phyloP scores from a whole-genome alignment of 2,797 vertebrate species.

The Sebastes itinus region DNA sequence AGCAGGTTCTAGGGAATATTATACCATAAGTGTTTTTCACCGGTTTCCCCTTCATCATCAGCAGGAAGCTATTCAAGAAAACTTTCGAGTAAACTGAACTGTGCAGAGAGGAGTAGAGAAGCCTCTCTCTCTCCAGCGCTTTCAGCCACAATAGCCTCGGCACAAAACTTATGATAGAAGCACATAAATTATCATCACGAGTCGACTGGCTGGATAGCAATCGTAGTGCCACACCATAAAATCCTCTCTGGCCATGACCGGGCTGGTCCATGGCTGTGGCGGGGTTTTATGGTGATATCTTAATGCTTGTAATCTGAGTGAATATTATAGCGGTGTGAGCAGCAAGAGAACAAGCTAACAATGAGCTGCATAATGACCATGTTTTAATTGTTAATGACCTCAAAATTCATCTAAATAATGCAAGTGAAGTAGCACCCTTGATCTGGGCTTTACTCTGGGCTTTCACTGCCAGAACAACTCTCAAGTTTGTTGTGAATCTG shows the following conservation, averaged over 20 bases:
- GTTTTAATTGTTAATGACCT: conserved; percentile 1
- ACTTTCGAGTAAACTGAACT: conserved; percentile 1
- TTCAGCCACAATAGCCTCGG: conserved; percentile 12
- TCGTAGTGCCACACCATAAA: neutral
- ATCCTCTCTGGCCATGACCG: neutral
- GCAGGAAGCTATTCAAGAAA: conserved; percentile 12
- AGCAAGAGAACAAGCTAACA: conserved; percentile 1
- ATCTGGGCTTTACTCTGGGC: neutral
- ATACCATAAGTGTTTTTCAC: neutral
- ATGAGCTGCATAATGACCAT: neutral
- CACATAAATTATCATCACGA: conserved; percentile 7
- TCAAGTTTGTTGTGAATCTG: neutral
- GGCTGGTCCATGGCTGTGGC: neutral
- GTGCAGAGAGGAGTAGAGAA: neutral
- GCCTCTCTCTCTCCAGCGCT: neutral
- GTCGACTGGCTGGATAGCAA: neutral
- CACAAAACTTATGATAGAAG: conserved; percentile 19
- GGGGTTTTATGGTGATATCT: conserved; percentile 53
- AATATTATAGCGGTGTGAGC: conserved; percentile 31
- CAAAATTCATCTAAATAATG: neutral
- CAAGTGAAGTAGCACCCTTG: neutral
- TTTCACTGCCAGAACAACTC: neutral
- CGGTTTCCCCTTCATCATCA: neutral
- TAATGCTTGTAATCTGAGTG: conserved; percentile 59
- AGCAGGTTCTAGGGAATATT: conserved; percentile 8